Evolutionary conservation across 2,113 vertebrate genomes (phyloP).

Genomic region (Strix uralensis): DNA sequence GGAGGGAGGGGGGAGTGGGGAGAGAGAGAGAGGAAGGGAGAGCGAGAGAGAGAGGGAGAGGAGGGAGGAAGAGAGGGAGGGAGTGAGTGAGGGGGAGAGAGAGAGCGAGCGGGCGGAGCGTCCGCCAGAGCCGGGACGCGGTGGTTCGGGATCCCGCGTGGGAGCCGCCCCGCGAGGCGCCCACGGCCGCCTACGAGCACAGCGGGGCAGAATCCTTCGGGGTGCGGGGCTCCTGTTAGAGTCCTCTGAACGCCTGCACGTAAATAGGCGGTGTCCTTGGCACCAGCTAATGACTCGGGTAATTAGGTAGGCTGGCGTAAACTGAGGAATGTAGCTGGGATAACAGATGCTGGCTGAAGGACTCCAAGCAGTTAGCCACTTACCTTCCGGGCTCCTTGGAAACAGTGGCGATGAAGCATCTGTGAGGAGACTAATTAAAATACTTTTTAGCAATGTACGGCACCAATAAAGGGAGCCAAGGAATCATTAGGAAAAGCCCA

Average conservation of each 20-base stretch:
- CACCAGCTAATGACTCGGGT: neutral
- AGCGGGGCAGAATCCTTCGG: neutral
- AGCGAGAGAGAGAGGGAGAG: no score
- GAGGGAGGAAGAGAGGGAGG: no score
- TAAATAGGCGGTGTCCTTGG: neutral
- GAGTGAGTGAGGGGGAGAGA: no score
- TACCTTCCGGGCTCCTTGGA: neutral
- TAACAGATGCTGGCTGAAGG: neutral
- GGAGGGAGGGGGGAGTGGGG: no score
- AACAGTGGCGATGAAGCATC: neutral
- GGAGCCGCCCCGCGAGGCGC: rapidly evolving
- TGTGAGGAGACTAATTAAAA: neutral
- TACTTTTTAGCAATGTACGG: neutral
- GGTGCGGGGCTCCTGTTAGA: rapidly evolving
- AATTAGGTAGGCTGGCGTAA: neutral
- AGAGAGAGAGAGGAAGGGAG: no score
- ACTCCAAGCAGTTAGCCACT: rapidly evolving
- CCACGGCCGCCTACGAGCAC: rapidly evolving
- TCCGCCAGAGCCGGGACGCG: neutral
- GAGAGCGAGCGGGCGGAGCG: no score
- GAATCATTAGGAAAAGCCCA: neutral
- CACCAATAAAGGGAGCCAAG: neutral
- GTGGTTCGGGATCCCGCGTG: rapidly evolving
- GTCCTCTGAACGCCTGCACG: no score
- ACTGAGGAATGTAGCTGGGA: neutral